Evolutionary conservation across 1,140 invertebrate genomes (phyloP), one percentile per base, ranked within the genome.

Genomic region (Drosophila persimilis): DNA sequence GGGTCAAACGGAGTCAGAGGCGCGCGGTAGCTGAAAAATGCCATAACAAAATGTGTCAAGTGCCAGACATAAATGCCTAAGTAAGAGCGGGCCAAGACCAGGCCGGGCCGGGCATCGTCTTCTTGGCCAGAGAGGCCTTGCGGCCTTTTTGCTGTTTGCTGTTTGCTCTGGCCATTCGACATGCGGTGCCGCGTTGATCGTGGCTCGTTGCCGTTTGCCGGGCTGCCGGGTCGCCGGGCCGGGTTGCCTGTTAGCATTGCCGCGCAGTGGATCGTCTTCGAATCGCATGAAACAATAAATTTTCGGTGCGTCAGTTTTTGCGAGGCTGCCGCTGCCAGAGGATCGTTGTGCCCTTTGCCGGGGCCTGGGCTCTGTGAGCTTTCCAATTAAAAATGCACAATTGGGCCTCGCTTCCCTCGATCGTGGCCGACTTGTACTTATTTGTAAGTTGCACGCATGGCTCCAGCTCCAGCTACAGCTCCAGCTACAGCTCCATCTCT

Each of bases 21-120:
- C 47, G 65, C 39, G 73, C 73, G 73, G 80, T 84, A 84, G 80
- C 80, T 74, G 50, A 84, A 78, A 74, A 83, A 88, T 88, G 84
- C 83, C 83, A 89, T 86, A 79, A 88, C 83, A 88, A 88, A 88
- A 88, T 88, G 83, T 88, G 83, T 88, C 84, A 88, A 89, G 83
- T 88, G 83, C 84, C 83, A 88, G 83, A 88, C 83, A 88, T 88
- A 89, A 88, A 88, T 88, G 83, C 84, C 79, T 83, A 81, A 88
- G 78, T 83, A 88, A 85, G 63, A 80, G 77, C 48, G 46, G 39
- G 60, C 47, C 48, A 20, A 7, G 26, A 4, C 17, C 45, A 20
- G 35, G 26, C 22, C 15, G 17, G 5, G n/a, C 7, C 56, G 15
- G 22, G 35, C 15, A 47, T 57, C 60, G 17, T 53, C 35, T 35